Conservation (phyloP, 2,888 invertebrate genomes). For the Chymomyza fuscimana region DNA sequence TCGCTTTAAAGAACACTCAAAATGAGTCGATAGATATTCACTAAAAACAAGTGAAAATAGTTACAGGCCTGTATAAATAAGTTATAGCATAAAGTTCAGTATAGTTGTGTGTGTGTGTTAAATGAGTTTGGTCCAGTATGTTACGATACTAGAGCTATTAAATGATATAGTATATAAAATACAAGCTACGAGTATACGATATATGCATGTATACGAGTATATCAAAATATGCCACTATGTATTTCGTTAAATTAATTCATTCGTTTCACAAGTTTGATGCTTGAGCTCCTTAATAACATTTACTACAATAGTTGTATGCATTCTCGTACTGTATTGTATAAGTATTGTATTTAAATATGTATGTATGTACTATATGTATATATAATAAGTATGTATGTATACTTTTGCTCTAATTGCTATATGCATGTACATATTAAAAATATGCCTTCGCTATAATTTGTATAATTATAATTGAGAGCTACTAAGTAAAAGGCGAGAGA, state of each 20-base stretch:
- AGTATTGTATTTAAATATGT: neutral
- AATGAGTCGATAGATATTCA: too few relatives aligned
- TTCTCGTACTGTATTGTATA: neutral
- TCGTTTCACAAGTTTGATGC: slow-evolving; percentile 6
- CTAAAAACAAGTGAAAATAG: too few relatives aligned
- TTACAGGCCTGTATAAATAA: too few relatives aligned
- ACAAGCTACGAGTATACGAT: neutral
- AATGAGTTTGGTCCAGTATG: neutral
- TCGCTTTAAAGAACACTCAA: too few relatives aligned
- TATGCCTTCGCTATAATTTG: slow-evolving; percentile 1
- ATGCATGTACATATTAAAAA: slow-evolving; percentile 9
- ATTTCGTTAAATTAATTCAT: neutral
- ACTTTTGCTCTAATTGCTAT: neutral
- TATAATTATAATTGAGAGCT: slow-evolving; percentile 1
- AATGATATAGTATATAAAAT: neutral
- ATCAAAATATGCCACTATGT: neutral
- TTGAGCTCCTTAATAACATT: neutral
- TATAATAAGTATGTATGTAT: neutral
- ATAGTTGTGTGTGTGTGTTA: neutral
- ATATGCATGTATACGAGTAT: neutral
- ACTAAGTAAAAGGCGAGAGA: neutral
- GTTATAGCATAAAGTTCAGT: neutral
- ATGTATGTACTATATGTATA: neutral
- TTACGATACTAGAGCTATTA: neutral
- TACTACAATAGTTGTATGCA: neutral